Evolutionary conservation across 2,113 vertebrate species (phyloP).

Genomic region (Suncus etruscus): DNA sequence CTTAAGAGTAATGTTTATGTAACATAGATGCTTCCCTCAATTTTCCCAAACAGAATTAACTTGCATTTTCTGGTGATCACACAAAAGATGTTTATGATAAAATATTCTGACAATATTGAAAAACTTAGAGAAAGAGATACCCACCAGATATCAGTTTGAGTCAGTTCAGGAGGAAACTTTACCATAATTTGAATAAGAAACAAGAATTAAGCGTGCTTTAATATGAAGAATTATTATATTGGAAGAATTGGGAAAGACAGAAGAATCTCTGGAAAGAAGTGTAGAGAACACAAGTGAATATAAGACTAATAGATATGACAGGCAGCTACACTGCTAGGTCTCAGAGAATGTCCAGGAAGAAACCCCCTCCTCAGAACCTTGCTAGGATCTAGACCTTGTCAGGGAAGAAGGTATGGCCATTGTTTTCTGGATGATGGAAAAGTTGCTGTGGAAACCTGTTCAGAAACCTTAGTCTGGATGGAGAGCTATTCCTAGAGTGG

Average conservation of each 20-base stretch:
- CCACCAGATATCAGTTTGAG: neutral
- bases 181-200: conserved; percentile 3
- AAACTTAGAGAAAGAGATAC: neutral
- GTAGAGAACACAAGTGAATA: neutral
- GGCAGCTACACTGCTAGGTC: neutral
- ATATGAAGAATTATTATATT: conserved; percentile 1
- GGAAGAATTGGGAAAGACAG: neutral
- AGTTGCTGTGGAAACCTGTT: neutral
- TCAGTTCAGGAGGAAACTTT: neutral
- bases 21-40: conserved; percentile 15
- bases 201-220: conserved; percentile 11
- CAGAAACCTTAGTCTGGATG: too few species aligned
- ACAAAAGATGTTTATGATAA: conserved; percentile 25
- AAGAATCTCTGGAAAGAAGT: neutral
- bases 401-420: neutral
- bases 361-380: too few species aligned
- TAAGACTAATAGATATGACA: neutral
- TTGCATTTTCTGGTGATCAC: conserved; percentile 46
- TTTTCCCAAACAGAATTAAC: conserved; percentile 60
- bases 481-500: neutral
- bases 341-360: neutral
- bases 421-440: neutral
- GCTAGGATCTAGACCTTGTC: neutral
- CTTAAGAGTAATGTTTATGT: conserved; percentile 46
- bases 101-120: conserved; percentile 54